Base-by-base conservation (phyloP, 2,797 vertebrate genomes). In the Todus mexicanus region DNA sequence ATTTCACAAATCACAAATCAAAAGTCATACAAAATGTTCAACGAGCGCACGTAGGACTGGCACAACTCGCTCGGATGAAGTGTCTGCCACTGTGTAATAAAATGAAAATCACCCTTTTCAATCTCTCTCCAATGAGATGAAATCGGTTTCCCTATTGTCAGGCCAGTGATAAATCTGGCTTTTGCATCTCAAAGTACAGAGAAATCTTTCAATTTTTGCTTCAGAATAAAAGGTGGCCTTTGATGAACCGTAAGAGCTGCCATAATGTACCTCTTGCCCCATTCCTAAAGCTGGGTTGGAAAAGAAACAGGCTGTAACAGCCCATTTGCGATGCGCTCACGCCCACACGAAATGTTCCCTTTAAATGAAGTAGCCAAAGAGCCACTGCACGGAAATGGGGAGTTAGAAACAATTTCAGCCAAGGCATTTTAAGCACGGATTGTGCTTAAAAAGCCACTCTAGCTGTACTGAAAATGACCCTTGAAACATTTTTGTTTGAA, bases 241-340 rank as follows among this genome's bases (percentile, higher is more conserved):
- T 35, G 42, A 37, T 31, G 61, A 75, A 35, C 25, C 9, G 0
- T 9, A 16, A 51, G 35, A 88, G 47, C 31, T 43, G n/a, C 64
- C 47, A 3, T 6, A 29, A 40, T 0, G 7, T 26, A 1, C 25
- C 43, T 10, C 38, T 45, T 66, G 17, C 10, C 26, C 56, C 16
- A 4, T 29, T 57, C 31, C 65, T 38, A 43, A 35, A 51, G 54
- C 51, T 2, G 1, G 16, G 8, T 4, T 66, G 31, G 54, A 23
- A 71, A 68, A 85, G 23, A 29, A 47, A 5, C 2, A 3, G 42
- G 53, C 47, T 48, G 59, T 33, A 75, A 61, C 1, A 7, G 8
- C 22, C 6, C 26, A 7, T 72, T 73, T 56, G 20, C 0, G 0
- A 13, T 13, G 48, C 16, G 0, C 20, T 81, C 0, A 0, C 31